Evolutionary conservation across 2,888 invertebrate species (phyloP).

Genomic region (Meliscaeva auricollis): DNA sequence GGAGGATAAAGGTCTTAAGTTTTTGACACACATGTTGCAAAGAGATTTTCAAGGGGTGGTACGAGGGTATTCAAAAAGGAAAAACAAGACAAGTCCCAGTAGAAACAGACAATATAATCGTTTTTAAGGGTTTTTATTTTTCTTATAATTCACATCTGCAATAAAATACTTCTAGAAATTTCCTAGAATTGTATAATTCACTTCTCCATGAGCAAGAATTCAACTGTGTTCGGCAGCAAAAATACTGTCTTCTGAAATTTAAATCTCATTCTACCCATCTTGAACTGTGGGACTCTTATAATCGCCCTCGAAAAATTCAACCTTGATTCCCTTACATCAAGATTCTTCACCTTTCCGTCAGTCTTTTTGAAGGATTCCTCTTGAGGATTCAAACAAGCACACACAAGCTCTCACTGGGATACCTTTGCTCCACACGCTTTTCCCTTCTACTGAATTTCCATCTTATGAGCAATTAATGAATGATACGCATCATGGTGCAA

Average conservation of each 20-base stretch:
- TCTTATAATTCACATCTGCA: too few species aligned
- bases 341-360: constrained; percentile 7
- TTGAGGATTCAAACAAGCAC: constrained; percentile 50
- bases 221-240: not conserved
- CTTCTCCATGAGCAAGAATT: too few species aligned
- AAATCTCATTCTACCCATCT: not conserved
- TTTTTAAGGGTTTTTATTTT: too few species aligned
- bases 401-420: constrained; percentile 16
- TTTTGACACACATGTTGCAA: constrained; percentile 70
- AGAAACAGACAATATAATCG: not conserved
- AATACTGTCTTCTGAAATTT: not conserved
- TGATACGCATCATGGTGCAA: constrained; percentile 50
- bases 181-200: too few species aligned
- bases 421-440: constrained; percentile 13
- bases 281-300: not conserved
- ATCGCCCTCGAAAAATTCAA: constrained; percentile 27
- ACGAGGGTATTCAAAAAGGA: not conserved
- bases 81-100: too few species aligned
- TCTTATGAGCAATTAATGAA: constrained; percentile 72
- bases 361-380: constrained; percentile 23
- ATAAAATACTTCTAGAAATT: too few species aligned
- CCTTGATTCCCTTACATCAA: constrained; percentile 23
- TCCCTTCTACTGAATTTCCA: constrained; percentile 50
- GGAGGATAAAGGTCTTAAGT: constrained; percentile 60
- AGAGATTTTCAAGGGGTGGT: constrained; percentile 28